Conservation (phyloP, 1,140 invertebrate genomes). For the Papilio glaucus region DNA sequence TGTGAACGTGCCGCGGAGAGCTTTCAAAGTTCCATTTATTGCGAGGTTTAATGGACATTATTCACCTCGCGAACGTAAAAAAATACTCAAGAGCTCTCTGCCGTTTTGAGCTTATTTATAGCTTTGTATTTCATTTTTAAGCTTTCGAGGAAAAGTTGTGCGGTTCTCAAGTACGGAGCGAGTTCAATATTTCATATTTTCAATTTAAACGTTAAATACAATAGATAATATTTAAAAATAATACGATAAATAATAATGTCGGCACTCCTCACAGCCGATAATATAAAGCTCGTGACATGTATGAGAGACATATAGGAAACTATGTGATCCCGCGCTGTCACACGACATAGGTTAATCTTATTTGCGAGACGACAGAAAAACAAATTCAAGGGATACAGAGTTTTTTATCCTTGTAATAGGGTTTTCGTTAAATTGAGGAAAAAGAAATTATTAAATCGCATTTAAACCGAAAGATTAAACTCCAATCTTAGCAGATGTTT, state of each 20-base stretch:
- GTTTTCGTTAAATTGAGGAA: too few relatives aligned
- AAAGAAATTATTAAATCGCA: too few relatives aligned
- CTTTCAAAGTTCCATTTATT: constrained; percentile 24
- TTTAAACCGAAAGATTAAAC: background rate
- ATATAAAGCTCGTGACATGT: too few relatives aligned
- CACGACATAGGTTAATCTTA: too few relatives aligned
- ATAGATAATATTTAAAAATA: background rate
- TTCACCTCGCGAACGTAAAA: constrained; percentile 26
- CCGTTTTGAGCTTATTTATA: constrained; percentile 17
- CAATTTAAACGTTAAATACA: background rate
- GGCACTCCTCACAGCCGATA: too few relatives aligned
- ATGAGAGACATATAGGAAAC: too few relatives aligned
- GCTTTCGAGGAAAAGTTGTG: constrained; percentile 3
- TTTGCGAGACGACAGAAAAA: too few relatives aligned
- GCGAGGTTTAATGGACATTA: constrained; percentile 23
- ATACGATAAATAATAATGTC: too few relatives aligned
- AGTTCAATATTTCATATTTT: background rate
- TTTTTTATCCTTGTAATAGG: too few relatives aligned
- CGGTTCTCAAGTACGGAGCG: background rate
- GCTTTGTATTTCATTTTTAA: constrained; percentile 20
- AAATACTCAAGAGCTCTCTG: constrained; percentile 13
- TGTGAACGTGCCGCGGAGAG: constrained; percentile 8
- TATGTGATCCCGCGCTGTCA: too few relatives aligned
- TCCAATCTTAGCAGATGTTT: background rate
- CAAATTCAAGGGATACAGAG: too few relatives aligned